phyloP scores from a whole-genome alignment of 2,797 vertebrate genomes.

The Setipinna tenuifilis region DNA sequence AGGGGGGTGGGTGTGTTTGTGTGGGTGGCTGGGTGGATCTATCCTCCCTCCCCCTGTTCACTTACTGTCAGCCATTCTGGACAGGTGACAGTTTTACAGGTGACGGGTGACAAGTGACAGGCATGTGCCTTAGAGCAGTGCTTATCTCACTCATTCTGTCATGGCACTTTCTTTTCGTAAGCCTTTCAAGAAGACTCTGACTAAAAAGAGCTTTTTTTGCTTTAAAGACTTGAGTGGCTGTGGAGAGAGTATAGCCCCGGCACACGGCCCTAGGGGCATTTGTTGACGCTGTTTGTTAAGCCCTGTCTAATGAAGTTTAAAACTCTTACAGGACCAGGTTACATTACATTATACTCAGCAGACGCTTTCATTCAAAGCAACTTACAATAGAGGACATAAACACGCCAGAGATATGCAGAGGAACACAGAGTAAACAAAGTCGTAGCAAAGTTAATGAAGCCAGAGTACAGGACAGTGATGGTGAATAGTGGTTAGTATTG shows the following conservation, averaged over 20 bases:
- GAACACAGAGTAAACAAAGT: too few species aligned
- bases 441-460: too few species aligned
- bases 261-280: background rate
- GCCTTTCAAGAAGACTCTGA: background rate
- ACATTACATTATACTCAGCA: too few species aligned
- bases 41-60: too few species aligned
- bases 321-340: background rate
- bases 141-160: background rate
- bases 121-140: background rate
- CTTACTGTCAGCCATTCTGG: background rate
- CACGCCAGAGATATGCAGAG: too few species aligned
- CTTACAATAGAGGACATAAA: too few species aligned
- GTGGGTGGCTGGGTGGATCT: background rate
- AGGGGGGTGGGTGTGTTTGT: background rate
- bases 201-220: background rate
- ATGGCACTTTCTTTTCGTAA: background rate
- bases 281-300: background rate
- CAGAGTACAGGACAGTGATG: too few species aligned
- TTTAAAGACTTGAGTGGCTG: background rate
- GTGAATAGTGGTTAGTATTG: too few species aligned
- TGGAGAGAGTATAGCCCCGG: background rate
- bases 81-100: conserved; percentile 7
- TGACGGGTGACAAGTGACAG: background rate
- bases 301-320: background rate
- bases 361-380: too few species aligned